Evolutionary conservation across 2,888 invertebrate species (phyloP), one percentile per base, ranked within the genome.

Genomic region (Lepeophtheirus nordmannii): DNA sequence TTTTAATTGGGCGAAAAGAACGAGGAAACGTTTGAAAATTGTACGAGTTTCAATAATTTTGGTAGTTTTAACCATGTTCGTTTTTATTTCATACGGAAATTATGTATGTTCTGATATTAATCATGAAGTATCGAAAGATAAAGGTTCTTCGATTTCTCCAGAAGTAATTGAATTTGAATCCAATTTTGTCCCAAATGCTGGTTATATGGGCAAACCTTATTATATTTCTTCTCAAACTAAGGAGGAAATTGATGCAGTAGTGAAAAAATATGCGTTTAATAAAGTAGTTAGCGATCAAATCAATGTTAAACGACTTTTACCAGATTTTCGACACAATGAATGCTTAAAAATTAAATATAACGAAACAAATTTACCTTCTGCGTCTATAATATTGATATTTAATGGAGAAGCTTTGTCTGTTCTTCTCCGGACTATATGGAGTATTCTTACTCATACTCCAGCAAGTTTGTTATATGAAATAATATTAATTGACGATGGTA

Each of bases 381-480:
- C 17, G 12, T 64, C 64, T 68, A 83, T 90, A 14, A 80, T 89
- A 68, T 80, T 89, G 46, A 88, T 91, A 69, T 93, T 90, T 78
- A 88, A 84, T 75, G 89, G 93, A 74, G 92, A 93, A 76, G 88
- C 89, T 0, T 89, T 87, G 79, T 87, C 89, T 60, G 84, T 89
- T 56, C 79, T 91, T 57, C 73, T 90, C 53, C 76, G 91, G 68
- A 92, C 91, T 0, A 82, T 90, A n/a, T 86, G 89, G 81, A 89
- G 88, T 74, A 88, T 91, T 17, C 77, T 92, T 63, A 85, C 87
- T 74, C 78, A 84, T 76, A 84, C 83, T 72, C 86, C 82, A 41
- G 79, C 77, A 70, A 79, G 76, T 69, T 81, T 86, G 72, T 78
- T 97, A 14, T 85, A 89, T 74, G 94, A 97, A 78, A 86, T 81